Evolutionary conservation across 2,888 invertebrate genomes (phyloP).

Genomic region (Sarcophaga variegata): DNA sequence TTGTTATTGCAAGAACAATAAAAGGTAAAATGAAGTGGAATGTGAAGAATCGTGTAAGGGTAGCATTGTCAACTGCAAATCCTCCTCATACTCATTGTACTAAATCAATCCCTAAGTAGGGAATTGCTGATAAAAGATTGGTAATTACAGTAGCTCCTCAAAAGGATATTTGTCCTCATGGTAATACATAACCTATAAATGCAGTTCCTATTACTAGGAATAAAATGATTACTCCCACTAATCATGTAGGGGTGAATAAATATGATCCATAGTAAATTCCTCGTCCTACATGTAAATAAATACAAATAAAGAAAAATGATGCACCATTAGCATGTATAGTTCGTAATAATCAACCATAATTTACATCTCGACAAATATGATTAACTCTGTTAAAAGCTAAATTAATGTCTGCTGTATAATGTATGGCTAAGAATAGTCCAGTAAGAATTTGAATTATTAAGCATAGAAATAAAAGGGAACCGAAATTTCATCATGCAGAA

Average conservation of each 20-base stretch:
- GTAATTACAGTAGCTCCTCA: conserved; percentile 92
- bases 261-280: conserved; percentile 84
- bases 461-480: conserved; percentile 85
- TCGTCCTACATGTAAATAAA: conserved; percentile 87
- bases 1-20: conserved; percentile 84
- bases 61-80: conserved; percentile 88
- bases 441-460: conserved; percentile 86
- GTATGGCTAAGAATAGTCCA: conserved; percentile 87
- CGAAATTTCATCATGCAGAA: conserved; percentile 87
- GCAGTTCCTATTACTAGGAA: conserved; percentile 87
- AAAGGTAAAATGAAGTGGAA: conserved; percentile 89
- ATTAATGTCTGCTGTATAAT: conserved; percentile 85
- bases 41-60: conserved; percentile 88
- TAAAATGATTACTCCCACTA: conserved; percentile 85
- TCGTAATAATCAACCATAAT: conserved; percentile 63
- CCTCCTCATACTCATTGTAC: conserved; percentile 90
- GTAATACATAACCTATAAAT: conserved; percentile 90
- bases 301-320: conserved; percentile 87
- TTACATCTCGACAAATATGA: conserved; percentile 84
- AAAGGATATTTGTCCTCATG: conserved; percentile 92
- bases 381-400: conserved; percentile 86
- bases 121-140: conserved; percentile 88
- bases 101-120: conserved; percentile 85
- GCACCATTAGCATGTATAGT: conserved; percentile 87
- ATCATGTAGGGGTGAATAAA: conserved; percentile 85